Evolutionary conservation across 2,797 vertebrate genomes (phyloP).

Genomic region (Phrynocephalus guinanensis): DNA sequence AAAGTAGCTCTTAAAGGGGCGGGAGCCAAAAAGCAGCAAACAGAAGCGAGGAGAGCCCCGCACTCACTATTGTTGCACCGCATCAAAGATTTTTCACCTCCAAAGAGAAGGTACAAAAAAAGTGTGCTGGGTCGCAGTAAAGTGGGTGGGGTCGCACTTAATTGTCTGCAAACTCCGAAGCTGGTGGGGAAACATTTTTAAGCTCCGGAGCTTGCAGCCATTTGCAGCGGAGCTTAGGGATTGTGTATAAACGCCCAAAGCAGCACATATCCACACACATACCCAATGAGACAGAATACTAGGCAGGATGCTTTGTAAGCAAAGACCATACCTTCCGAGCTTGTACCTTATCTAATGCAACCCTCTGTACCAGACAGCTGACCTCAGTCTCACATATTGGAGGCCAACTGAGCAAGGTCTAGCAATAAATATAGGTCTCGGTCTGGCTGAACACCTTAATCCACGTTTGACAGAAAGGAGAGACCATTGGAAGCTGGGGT

Average conservation of each 20-base stretch:
- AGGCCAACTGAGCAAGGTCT: background rate
- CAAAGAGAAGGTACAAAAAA: no score
- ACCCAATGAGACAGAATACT: background rate
- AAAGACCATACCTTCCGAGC: background rate
- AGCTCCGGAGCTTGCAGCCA: no score
- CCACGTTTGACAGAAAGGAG: background rate
- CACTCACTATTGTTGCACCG: no score
- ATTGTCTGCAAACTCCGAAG: no score
- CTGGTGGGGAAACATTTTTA: no score
- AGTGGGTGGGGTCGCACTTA: no score
- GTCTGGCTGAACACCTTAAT: slow-evolving; percentile 2
- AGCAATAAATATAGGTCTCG: background rate
- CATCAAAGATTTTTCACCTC: no score
- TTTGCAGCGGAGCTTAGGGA: no score
- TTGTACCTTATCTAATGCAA: background rate
- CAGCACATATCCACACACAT: background rate
- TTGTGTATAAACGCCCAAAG: background rate
- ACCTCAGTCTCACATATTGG: background rate
- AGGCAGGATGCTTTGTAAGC: background rate
- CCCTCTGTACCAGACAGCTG: background rate
- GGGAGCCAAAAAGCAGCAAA: no score
- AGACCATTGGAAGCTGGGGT: background rate
- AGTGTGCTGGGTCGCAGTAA: no score
- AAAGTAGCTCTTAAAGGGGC: no score
- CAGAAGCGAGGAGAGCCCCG: no score